These are phyloP conservation scores for Trematomus bernacchii DNA, from an alignment of 2,797 vertebrate species.

Conservation along the genomic window DNA sequence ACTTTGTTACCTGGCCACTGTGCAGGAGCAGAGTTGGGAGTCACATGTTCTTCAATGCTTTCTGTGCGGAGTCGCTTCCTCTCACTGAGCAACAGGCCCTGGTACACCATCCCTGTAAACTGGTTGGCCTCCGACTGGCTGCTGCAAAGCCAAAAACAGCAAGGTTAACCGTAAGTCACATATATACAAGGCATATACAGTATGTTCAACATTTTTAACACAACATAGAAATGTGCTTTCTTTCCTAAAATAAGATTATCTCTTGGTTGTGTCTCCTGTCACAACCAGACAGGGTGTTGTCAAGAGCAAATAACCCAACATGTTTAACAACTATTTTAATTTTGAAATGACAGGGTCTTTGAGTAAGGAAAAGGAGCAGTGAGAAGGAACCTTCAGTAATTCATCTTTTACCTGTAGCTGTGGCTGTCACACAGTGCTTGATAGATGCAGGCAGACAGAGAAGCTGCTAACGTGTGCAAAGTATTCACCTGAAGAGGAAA, in stretches of 20 bases:
- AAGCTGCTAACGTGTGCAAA: slow-evolving; percentile 96
- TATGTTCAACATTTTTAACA: neutral
- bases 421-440: slow-evolving; percentile 99
- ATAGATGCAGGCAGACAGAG: slow-evolving; percentile 97
- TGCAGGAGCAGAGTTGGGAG: slow-evolving; percentile 94
- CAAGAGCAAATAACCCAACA: neutral
- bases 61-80: slow-evolving; percentile 95
- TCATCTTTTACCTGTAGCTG: slow-evolving; percentile 93
- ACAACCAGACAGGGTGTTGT: neutral
- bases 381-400: neutral
- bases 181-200: neutral
- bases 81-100: slow-evolving; percentile 95
- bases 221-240: neutral
- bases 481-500: slow-evolving; percentile 88
- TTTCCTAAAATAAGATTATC: neutral
- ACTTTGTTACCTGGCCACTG: slow-evolving; percentile 94
- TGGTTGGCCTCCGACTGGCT: slow-evolving; percentile 94
- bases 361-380: neutral
- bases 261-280: neutral
- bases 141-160: slow-evolving; percentile 72
- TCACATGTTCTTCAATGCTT: slow-evolving; percentile 97
- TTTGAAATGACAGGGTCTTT: neutral
- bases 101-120: slow-evolving; percentile 98
- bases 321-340: neutral
- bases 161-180: neutral